Evolutionary conservation across 2,888 invertebrate genomes (phyloP).

Genomic region (Cheilosia impressa): DNA sequence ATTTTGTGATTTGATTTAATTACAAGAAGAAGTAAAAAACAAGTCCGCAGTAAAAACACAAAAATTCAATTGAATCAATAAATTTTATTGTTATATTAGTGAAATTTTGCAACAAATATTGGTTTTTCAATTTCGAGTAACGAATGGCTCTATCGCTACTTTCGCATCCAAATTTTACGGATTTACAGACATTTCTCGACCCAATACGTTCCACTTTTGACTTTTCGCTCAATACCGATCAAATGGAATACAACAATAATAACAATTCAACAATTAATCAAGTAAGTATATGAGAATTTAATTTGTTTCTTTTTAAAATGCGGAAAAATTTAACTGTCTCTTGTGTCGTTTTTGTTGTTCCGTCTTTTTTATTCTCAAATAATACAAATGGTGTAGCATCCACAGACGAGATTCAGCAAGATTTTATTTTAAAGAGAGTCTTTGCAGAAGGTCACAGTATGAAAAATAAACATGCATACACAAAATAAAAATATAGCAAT

Average conservation of each 20-base stretch:
- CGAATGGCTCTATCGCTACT: slow-evolving; percentile 84
- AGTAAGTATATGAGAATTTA: slow-evolving; percentile 61
- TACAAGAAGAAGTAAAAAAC: neutral
- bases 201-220: slow-evolving; percentile 78
- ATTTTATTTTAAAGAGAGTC: too few relatives aligned
- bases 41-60: neutral
- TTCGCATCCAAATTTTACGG: slow-evolving; percentile 81
- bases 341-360: too few relatives aligned
- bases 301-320: neutral
- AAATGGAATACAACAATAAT: slow-evolving; percentile 82
- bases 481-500: too few relatives aligned
- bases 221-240: slow-evolving; percentile 79
- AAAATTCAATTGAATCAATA: neutral
- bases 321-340: neutral
- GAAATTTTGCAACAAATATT: slow-evolving; percentile 7
- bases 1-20: slow-evolving; percentile 34
- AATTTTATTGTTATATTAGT: slow-evolving; percentile 12
- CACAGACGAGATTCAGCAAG: too few relatives aligned
- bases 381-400: too few relatives aligned
- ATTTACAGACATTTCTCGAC: slow-evolving; percentile 82
- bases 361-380: too few relatives aligned
- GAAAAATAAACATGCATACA: too few relatives aligned
- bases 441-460: too few relatives aligned
- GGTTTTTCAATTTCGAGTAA: slow-evolving; percentile 33
- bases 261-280: slow-evolving; percentile 64